Evolutionary conservation across 2,113 vertebrate species (phyloP).

Genomic region (Seriola dumerili): DNA sequence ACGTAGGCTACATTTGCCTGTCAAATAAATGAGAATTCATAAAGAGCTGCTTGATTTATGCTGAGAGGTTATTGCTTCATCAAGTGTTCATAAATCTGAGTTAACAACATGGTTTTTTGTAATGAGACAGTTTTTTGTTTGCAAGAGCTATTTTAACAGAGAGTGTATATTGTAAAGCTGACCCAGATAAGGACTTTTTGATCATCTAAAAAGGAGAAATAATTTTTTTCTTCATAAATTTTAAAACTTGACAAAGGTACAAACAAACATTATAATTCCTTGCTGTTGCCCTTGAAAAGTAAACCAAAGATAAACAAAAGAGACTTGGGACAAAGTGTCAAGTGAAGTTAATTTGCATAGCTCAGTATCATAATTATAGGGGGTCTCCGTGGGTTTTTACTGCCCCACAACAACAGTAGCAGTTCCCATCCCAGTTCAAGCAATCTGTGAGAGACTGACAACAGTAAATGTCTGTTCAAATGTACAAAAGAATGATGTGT

Average conservation of each 20-base stretch:
- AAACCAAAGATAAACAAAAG: not conserved
- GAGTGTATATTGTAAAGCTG: not conserved
- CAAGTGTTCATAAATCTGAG: slow-evolving; percentile 14
- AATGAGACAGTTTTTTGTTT: not conserved
- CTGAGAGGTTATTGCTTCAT: slow-evolving; percentile 12
- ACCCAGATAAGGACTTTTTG: not conserved
- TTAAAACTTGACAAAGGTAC: not conserved
- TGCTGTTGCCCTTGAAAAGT: not conserved
- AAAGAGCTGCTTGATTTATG: not conserved
- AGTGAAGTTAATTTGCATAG: not conserved
- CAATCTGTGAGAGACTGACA: not conserved
- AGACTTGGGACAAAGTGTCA: not conserved
- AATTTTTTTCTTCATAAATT: not conserved
- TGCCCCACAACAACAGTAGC: not conserved
- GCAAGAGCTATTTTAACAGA: not conserved
- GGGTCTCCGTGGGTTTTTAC: not conserved
- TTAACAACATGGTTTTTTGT: not conserved
- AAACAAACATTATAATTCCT: not conserved
- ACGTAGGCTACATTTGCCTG: not conserved
- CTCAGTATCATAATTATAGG: not conserved
- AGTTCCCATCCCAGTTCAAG: not conserved
- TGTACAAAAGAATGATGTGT: not conserved
- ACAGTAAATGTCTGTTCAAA: not conserved
- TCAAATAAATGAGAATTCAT: not conserved
- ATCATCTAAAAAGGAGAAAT: not conserved